Conservation (phyloP, 2,113 vertebrate species). For the Halcyon senegalensis region DNA sequence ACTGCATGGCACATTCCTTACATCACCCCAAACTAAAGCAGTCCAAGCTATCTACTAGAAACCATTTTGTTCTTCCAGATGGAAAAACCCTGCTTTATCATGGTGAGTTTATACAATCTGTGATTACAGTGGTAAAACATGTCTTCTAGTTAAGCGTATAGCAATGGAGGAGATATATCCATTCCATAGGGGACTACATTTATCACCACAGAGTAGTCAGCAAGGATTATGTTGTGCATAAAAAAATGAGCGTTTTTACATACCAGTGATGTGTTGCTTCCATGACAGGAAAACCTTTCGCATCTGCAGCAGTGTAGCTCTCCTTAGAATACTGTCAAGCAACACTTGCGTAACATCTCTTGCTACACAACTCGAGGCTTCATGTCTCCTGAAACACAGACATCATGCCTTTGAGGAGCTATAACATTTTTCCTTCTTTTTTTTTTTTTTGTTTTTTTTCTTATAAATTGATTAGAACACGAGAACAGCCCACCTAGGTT, state of each 20-base stretch:
- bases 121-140: neutral
- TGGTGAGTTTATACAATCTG: neutral
- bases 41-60: neutral
- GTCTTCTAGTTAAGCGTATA: neutral
- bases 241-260: neutral
- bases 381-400: neutral
- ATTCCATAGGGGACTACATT: neutral
- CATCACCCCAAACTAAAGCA: neutral
- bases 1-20: neutral
- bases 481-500: neutral
- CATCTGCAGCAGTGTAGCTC: neutral
- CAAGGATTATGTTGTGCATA: neutral
- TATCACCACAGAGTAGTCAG: neutral
- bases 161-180: neutral
- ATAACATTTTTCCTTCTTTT: neutral
- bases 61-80: neutral
- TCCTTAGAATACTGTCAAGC: neutral
- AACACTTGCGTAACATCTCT: accelerated
- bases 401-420: neutral
- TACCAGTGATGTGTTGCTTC: neutral
- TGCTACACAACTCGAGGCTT: neutral
- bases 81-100: neutral
- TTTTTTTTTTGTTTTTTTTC: neutral
- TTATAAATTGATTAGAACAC: neutral
- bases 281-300: neutral